phyloP scores from a whole-genome alignment of 2,888 invertebrate genomes.

The Nesidiocoris tenuis region DNA sequence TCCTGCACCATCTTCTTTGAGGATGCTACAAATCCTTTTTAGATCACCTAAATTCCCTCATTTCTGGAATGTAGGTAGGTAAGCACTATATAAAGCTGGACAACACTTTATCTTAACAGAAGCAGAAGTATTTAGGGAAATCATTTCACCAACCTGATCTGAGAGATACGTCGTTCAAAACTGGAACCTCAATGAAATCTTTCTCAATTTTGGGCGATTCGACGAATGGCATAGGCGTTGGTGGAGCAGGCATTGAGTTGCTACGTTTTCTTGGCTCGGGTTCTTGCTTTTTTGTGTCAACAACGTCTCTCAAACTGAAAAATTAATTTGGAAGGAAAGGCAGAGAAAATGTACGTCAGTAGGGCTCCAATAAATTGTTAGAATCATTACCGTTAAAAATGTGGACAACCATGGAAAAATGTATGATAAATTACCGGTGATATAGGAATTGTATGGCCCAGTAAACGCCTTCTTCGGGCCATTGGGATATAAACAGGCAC shows the following conservation, averaged over 20 bases:
- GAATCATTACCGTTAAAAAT: neutral
- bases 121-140: too few relatives aligned
- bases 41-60: too few relatives aligned
- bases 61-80: too few relatives aligned
- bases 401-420: too few relatives aligned
- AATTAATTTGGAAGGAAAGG: neutral
- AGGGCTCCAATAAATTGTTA: neutral
- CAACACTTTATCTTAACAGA: too few relatives aligned
- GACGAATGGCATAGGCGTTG: constrained; percentile 84
- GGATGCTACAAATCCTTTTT: too few relatives aligned
- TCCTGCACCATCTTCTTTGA: too few relatives aligned
- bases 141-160: constrained; percentile 62
- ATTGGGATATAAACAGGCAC: constrained; percentile 92
- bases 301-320: constrained; percentile 78
- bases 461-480: constrained; percentile 97
- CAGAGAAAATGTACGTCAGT: neutral
- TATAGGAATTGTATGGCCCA: constrained; percentile 94
- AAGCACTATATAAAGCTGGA: too few relatives aligned
- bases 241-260: constrained; percentile 89
- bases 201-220: constrained; percentile 65
- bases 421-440: too few relatives aligned
- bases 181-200: constrained; percentile 64
- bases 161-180: constrained; percentile 66
- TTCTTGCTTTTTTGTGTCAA: constrained; percentile 75
- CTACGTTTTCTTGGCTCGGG: constrained; percentile 82